phyloP scores from a whole-genome alignment of 2,888 invertebrate species.

The Lamproptera curius region DNA sequence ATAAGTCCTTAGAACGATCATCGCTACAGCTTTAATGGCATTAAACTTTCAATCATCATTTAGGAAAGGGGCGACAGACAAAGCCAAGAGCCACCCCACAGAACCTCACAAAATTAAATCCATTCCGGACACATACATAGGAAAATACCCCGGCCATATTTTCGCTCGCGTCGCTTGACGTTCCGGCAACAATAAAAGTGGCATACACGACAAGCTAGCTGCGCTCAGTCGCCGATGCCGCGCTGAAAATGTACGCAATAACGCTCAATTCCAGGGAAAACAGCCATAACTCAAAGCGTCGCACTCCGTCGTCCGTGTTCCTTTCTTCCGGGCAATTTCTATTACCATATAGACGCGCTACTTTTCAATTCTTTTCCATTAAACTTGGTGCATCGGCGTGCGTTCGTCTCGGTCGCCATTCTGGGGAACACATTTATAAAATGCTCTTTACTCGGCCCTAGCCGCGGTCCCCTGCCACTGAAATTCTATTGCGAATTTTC shows the following conservation, averaged over 20 bases:
- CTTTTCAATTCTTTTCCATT: slow-evolving; percentile 79
- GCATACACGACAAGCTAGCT: slow-evolving; percentile 31
- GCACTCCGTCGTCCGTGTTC: slow-evolving; percentile 71
- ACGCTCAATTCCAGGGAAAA: slow-evolving; percentile 74
- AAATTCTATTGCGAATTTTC: slow-evolving; percentile 68
- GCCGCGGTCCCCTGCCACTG: slow-evolving; percentile 57
- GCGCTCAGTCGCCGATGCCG: slow-evolving; percentile 42
- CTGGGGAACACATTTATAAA: slow-evolving; percentile 76
- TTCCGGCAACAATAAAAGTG: slow-evolving; percentile 54
- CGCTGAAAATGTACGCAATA: slow-evolving; percentile 61
- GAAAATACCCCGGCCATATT: slow-evolving; percentile 49
- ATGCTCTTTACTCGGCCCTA: slow-evolving; percentile 69
- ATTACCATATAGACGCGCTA: slow-evolving; percentile 78
- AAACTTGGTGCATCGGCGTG: slow-evolving; percentile 74
- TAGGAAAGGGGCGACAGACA: too few species aligned
- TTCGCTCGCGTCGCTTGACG: slow-evolving; percentile 53
- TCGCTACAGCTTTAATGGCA: too few species aligned
- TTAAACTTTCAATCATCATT: too few species aligned
- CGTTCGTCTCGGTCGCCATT: slow-evolving; percentile 64
- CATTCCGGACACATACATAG: neutral
- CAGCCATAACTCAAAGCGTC: slow-evolving; percentile 73
- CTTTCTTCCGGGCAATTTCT: slow-evolving; percentile 77
- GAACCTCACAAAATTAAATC: too few species aligned
- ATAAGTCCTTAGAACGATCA: too few species aligned
- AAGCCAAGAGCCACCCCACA: too few species aligned